phyloP scores from a whole-genome alignment of 1,140 invertebrate genomes.

The Gryon sp. region DNA sequence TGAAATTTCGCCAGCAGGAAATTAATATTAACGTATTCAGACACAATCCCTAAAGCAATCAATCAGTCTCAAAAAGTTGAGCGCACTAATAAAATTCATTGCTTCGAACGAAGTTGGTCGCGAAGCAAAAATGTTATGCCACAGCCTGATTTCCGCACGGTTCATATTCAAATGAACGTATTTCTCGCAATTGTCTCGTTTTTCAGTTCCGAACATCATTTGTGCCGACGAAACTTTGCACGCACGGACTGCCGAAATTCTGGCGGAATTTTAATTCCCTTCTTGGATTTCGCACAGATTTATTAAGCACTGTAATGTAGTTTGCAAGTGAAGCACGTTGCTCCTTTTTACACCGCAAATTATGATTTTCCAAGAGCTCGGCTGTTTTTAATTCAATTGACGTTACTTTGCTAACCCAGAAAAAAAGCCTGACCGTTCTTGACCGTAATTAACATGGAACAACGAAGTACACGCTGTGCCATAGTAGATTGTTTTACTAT shows the following conservation, averaged over 20 bases:
- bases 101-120: conserved; percentile 21
- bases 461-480: no score
- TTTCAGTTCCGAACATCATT: conserved; percentile 44
- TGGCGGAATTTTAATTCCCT: conserved; percentile 70
- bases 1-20: conserved; percentile 13
- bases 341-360: conserved; percentile 37
- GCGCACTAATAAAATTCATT: conserved; percentile 38
- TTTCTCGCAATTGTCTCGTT: conserved; percentile 30
- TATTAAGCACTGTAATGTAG: conserved; percentile 56
- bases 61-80: conserved; percentile 41
- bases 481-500: no score
- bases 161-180: conserved; percentile 57
- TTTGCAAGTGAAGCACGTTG: conserved; percentile 45
- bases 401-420: conserved; percentile 2
- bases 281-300: conserved; percentile 55
- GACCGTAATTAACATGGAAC: conserved; percentile 2
- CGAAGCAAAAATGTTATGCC: conserved; percentile 52
- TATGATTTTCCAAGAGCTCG: conserved; percentile 38
- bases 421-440: not conserved
- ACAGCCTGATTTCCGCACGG: conserved; percentile 9
- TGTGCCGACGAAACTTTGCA: conserved; percentile 56
- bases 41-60: conserved; percentile 44
- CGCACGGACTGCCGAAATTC: conserved; percentile 61
- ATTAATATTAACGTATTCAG: conserved; percentile 50
- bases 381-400: conserved; percentile 23